Evolutionary conservation across 2,113 vertebrate genomes (phyloP).

Genomic region (Orthonyx spaldingii): DNA sequence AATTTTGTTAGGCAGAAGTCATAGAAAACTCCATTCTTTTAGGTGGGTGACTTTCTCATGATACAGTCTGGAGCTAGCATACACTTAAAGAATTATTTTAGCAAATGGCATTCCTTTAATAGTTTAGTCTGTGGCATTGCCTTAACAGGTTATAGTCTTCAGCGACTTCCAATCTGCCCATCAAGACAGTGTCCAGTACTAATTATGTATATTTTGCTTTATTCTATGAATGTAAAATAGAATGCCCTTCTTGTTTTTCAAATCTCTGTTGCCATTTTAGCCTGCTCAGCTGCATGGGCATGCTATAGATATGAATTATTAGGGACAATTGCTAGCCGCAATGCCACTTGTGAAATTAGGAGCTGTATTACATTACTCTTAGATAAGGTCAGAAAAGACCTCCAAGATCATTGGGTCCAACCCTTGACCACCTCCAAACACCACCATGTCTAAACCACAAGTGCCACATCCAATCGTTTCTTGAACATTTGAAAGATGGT

Average conservation of each 20-base stretch:
- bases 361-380: not conserved
- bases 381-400: not conserved
- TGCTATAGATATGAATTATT: not conserved
- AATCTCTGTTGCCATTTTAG: not conserved
- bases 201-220: not conserved
- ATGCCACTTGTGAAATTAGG: not conserved
- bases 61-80: not conserved
- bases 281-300: not conserved
- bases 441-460: not conserved
- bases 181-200: not conserved
- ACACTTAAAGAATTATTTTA: not conserved
- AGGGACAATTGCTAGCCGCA: not conserved
- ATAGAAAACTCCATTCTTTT: slow-evolving; percentile 1
- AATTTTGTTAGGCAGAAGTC: slow-evolving; percentile 28
- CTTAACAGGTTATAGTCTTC: not conserved
- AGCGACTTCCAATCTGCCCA: not conserved
- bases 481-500: not conserved
- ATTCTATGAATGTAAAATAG: not conserved
- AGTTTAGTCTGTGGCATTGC: not conserved
- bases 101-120: not conserved
- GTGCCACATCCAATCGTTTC: not conserved
- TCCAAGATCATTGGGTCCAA: not conserved
- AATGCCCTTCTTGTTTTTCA: not conserved
- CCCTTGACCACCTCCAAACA: not conserved
- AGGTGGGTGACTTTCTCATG: not conserved